Base-by-base conservation (phyloP, 2,888 invertebrate genomes). In the Mesorhabditis spiculigera region DNA sequence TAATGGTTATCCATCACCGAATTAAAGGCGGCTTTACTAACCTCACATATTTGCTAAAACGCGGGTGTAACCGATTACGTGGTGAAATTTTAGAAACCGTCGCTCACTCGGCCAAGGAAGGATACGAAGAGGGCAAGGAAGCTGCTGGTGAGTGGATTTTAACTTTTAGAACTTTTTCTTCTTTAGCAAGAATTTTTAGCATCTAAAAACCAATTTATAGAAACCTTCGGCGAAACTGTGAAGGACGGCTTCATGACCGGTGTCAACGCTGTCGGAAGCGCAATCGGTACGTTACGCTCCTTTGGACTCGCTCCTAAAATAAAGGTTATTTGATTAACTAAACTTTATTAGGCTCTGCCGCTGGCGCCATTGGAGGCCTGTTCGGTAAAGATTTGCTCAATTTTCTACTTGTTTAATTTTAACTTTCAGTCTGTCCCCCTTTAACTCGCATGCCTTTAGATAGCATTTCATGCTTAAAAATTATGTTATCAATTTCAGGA, bases 91-190 rank as follows among this genome's bases (percentile, higher is more conserved):
- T n/a, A 50, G 58, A 50, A 50, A 50, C 58, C 58, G 58, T 50
- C n/a, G 58, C 58, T n/a, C 8, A n/a, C 58, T 50, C 58, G 41
- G 44, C 50, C 3, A 70, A 66, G 41, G 45, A 65, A 43, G 13
- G 64, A 13, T 45, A 13, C 1, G 58, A 58, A 13, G 65, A 63
- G 5, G 69, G 44, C 28, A 73, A 73, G 66, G 67, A 71, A 50
- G 69, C 68, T 8, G 73, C 73, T 50, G 73, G 73, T 73, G 5
- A 58, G 68, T 45, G 10, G 16, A 63, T 13, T 43, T 28, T 10
- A 10, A 42, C 67, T 10, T 58, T 58, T 45, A 50, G 45, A 43
- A 66, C 16, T 58, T 16, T 43, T 61, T 28, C 42, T 58, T 43
- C 61, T 28, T 42, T 50, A 50, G 8, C 10, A 50, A 50, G 58